Percentiles rank a stretch among this genome's conserved stretches.
These are phyloP conservation scores for Arvicanthis niloticus DNA, from an alignment of 2,113 vertebrate species.

Conservation along the genomic window DNA sequence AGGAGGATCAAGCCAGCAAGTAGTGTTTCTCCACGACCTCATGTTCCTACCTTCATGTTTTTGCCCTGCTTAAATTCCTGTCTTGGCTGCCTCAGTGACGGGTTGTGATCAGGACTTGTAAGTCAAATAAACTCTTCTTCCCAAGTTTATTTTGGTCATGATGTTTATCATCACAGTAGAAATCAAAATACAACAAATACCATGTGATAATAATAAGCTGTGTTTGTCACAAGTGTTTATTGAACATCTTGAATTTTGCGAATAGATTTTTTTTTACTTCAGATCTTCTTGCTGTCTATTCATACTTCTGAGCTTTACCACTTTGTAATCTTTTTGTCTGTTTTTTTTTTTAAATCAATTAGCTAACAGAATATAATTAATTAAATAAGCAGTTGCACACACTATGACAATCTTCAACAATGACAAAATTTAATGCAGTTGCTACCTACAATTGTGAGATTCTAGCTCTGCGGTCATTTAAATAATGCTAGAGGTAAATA, in stretches of 20 bases:
- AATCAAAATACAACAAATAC: background rate
- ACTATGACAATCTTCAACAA: slow-evolving; percentile 84
- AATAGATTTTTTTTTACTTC: slow-evolving; percentile 52
- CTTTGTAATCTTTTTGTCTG: slow-evolving; percentile 73
- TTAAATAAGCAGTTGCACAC: slow-evolving; percentile 84
- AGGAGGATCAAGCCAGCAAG: background rate
- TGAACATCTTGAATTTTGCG: background rate
- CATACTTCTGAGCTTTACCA: slow-evolving; percentile 67
- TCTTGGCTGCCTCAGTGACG: background rate
- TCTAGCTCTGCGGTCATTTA: slow-evolving; percentile 75
- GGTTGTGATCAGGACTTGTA: background rate
- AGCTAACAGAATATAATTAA: slow-evolving; percentile 86
- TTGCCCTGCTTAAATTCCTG: background rate
- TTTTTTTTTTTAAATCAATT: slow-evolving; percentile 86
- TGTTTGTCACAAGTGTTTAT: background rate
- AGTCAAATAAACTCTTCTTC: background rate
- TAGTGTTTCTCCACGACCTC: background rate
- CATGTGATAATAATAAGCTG: background rate
- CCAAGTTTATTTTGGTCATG: background rate
- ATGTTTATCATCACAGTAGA: background rate
- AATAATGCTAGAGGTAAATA: slow-evolving; percentile 76
- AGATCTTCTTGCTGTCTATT: slow-evolving; percentile 67
- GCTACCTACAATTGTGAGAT: slow-evolving; percentile 83
- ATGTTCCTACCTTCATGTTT: background rate
- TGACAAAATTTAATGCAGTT: slow-evolving; percentile 84